Conservation (phyloP, 2,888 invertebrate genomes). For the Pollenia amentaria region DNA sequence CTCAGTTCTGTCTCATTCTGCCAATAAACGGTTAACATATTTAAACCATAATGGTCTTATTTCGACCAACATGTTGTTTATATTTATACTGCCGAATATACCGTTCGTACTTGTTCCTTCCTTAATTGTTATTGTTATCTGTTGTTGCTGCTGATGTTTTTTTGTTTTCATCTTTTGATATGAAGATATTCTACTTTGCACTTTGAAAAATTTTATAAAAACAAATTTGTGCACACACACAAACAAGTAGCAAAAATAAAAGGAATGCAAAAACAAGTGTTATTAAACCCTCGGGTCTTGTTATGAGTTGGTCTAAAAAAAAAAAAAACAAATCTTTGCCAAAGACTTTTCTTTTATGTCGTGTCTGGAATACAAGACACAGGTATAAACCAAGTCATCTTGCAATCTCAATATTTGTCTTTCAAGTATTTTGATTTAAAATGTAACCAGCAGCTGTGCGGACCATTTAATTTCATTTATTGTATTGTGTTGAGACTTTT, state of each 20-base stretch:
- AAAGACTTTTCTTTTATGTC: not conserved
- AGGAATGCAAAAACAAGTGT: conserved; percentile 24
- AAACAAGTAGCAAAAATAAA: not conserved
- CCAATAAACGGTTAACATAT: too few relatives aligned
- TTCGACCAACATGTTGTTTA: too few relatives aligned
- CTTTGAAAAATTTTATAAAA: not conserved
- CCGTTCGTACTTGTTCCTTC: not conserved
- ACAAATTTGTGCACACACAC: not conserved
- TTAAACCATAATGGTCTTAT: too few relatives aligned
- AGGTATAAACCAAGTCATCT: not conserved
- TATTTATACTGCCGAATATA: too few relatives aligned
- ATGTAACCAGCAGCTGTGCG: conserved; percentile 25
- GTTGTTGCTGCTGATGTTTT: conserved; percentile 4
- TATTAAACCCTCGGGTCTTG: conserved; percentile 56
- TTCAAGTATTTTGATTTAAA: conserved; percentile 10
- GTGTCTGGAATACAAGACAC: not conserved
- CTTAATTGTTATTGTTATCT: not conserved
- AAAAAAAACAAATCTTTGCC: not conserved
- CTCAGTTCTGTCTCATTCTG: too few relatives aligned
- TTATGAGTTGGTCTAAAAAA: conserved; percentile 24
- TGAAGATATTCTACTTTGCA: not conserved
- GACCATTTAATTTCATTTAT: conserved; percentile 34
- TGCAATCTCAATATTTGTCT: conserved; percentile 11
- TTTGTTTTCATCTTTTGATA: conserved; percentile 15
- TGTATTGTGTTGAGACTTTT: not conserved